phyloP scores from a whole-genome alignment of 1,140 invertebrate genomes.

The Phymastichus coffea region DNA sequence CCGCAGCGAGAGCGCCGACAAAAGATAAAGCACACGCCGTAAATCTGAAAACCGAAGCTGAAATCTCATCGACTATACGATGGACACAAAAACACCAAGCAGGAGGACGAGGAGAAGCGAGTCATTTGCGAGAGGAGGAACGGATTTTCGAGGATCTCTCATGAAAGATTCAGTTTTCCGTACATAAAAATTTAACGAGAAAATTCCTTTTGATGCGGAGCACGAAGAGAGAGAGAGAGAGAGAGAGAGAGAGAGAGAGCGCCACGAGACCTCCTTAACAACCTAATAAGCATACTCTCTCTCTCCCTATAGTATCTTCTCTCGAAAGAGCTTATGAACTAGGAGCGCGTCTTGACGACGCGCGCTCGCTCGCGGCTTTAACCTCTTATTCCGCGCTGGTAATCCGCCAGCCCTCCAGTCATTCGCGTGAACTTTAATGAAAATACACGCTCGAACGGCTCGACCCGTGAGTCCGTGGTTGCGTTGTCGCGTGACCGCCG shows the following conservation, averaged over 20 bases:
- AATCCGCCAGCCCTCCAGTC: not conserved
- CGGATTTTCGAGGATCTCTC: not conserved
- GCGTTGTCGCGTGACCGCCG: not conserved
- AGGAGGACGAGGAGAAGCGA: too few species aligned
- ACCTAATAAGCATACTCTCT: slow-evolving; percentile 16
- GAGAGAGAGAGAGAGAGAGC: not conserved
- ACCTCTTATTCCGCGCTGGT: not conserved
- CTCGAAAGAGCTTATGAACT: not conserved
- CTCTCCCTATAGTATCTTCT: slow-evolving; percentile 1
- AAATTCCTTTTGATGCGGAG: slow-evolving; percentile 11
- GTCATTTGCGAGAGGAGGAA: too few species aligned
- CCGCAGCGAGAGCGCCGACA: too few species aligned
- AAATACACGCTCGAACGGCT: too few species aligned
- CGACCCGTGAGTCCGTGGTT: too few species aligned
- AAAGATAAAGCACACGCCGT: too few species aligned
- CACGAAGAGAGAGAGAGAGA: not conserved
- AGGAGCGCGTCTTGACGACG: not conserved
- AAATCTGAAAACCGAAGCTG: too few species aligned
- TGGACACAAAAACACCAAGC: too few species aligned
- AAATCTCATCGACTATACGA: too few species aligned
- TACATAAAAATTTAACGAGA: slow-evolving; percentile 18
- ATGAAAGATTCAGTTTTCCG: slow-evolving; percentile 8
- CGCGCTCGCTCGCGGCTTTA: not conserved
- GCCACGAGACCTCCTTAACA: not conserved
- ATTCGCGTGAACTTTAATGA: slow-evolving; percentile 3